phyloP scores from a whole-genome alignment of 2,113 vertebrate species.

The Tretioscincus oriximinensis region DNA sequence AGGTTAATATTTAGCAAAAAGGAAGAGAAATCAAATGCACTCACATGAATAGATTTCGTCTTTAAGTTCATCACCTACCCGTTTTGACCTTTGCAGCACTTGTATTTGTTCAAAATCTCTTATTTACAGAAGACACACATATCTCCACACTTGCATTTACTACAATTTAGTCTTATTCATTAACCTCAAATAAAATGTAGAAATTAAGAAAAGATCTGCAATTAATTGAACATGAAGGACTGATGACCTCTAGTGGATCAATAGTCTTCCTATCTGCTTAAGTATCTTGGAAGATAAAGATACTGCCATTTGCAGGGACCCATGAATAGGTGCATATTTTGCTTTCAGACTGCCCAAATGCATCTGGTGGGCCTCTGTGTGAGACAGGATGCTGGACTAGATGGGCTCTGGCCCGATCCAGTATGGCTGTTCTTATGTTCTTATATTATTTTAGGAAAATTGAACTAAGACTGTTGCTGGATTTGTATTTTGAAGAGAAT shows the following conservation, averaged over 20 bases:
- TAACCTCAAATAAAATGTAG: too few species aligned
- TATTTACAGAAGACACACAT: neutral
- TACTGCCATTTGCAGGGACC: too few species aligned
- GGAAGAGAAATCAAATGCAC: too few species aligned
- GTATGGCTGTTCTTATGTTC: too few species aligned
- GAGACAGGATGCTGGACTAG: too few species aligned
- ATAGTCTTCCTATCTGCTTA: neutral
- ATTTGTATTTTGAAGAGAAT: neutral
- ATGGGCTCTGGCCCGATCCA: too few species aligned
- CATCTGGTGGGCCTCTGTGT: too few species aligned
- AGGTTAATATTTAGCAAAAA: too few species aligned
- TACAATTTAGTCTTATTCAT: neutral
- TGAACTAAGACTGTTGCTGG: neutral
- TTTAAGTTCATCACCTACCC: neutral
- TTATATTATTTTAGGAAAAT: neutral
- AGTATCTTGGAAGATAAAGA: neutral
- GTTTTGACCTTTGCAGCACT: neutral
- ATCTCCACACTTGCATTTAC: neutral
- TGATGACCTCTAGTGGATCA: constrained; percentile 19
- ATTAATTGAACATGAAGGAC: neutral
- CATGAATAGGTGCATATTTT: too few species aligned
- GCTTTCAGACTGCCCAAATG: too few species aligned
- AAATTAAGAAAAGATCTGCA: too few species aligned
- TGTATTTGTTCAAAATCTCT: neutral
- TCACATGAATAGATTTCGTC: too few species aligned